Conservation (phyloP, 2,888 invertebrate species). For the Clitarchus hookeri region DNA sequence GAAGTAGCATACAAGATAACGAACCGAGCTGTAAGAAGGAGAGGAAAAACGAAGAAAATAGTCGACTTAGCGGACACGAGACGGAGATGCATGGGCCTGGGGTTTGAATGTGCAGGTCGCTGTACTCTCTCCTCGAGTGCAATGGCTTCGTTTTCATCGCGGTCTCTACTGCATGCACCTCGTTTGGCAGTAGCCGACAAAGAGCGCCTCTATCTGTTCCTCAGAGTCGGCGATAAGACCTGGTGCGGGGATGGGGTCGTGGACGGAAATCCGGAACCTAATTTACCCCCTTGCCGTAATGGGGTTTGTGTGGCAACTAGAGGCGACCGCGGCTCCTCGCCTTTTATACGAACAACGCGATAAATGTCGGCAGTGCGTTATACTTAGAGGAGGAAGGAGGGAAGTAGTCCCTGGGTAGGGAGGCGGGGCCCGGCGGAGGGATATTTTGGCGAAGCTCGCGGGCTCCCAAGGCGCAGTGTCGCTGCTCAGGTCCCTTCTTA, state of each 20-base stretch:
- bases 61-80: too few species aligned
- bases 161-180: neutral
- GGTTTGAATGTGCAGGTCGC: neutral
- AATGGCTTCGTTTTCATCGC: neutral
- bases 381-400: neutral
- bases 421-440: neutral
- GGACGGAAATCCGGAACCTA: neutral
- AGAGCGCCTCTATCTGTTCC: neutral
- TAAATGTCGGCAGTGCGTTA: conserved; percentile 20
- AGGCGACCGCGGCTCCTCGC: neutral
- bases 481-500: too few species aligned
- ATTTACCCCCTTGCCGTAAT: neutral
- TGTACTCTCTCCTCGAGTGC: neutral
- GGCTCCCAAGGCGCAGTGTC: neutral
- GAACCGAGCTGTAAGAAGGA: too few species aligned
- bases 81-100: too few species aligned
- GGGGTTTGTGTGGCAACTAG: neutral
- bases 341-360: neutral
- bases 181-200: neutral
- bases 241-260: neutral
- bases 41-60: too few species aligned
- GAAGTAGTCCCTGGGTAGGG: neutral
- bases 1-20: too few species aligned
- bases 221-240: neutral
- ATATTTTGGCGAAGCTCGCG: neutral